Conservation (phyloP, 2,888 invertebrate genomes). For the Tribolium freemani region DNA sequence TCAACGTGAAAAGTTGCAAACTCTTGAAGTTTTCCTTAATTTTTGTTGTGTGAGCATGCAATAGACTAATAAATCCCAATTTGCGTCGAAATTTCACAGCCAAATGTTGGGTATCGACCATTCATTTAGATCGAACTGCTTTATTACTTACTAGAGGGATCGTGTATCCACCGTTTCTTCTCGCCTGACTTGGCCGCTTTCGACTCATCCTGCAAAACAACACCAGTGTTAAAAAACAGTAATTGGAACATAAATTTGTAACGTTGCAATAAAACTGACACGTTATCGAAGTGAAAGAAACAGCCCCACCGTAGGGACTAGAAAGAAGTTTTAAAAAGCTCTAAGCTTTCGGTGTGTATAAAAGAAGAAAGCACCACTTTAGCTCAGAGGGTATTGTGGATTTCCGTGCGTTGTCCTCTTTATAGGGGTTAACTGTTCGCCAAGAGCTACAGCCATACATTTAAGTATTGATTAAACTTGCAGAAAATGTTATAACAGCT, state of each 20-base stretch:
- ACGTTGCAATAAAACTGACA: slow-evolving; percentile 35
- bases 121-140: slow-evolving; percentile 8
- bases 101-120: slow-evolving; percentile 1
- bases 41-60: slow-evolving; percentile 23
- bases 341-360: slow-evolving; percentile 31
- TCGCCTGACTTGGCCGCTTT: slow-evolving; percentile 72
- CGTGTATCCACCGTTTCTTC: slow-evolving; percentile 83
- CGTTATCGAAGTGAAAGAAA: slow-evolving; percentile 31
- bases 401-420: slow-evolving; percentile 46
- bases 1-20: not conserved
- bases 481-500: slow-evolving; percentile 27
- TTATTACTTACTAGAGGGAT: slow-evolving; percentile 81
- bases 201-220: slow-evolving; percentile 70
- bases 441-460: slow-evolving; percentile 31
- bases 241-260: slow-evolving; percentile 38
- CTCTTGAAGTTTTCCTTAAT: not conserved
- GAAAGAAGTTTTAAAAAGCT: slow-evolving; percentile 41
- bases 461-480: slow-evolving; percentile 40
- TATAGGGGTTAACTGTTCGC: slow-evolving; percentile 46
- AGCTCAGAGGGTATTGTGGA: slow-evolving; percentile 41
- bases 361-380: slow-evolving; percentile 44
- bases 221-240: slow-evolving; percentile 32
- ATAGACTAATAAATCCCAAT: slow-evolving; percentile 42
- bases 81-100: slow-evolving; percentile 7
- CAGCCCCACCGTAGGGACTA: slow-evolving; percentile 15